Evolutionary conservation across 2,797 vertebrate genomes (phyloP).

Genomic region (Melanogrammus aeglefinus): DNA sequence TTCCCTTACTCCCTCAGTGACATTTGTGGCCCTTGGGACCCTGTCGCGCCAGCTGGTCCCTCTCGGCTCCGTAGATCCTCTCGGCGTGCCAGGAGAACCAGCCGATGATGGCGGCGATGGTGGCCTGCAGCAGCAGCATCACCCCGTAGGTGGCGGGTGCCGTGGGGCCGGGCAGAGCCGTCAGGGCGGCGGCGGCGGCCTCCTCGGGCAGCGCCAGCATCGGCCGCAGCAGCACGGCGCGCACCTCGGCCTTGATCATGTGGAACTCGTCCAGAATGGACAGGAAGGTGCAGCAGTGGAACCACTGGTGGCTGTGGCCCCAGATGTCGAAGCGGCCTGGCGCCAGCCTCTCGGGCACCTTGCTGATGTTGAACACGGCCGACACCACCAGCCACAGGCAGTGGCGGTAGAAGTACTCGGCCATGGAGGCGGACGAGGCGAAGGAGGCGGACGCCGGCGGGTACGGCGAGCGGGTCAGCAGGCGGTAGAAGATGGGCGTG

Average conservation of each 20-base stretch:
- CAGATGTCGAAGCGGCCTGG: constrained; percentile 78
- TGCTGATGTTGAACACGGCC: constrained; percentile 78
- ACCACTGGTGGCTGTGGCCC: constrained; percentile 83
- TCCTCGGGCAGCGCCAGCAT: constrained; percentile 47
- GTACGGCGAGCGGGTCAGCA: constrained; percentile 62
- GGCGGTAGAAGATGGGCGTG: constrained; percentile 75
- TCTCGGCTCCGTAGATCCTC: constrained; percentile 48
- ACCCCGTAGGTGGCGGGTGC: constrained; percentile 72
- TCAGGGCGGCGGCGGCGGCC: constrained; percentile 2
- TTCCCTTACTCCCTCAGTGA: constrained; percentile 23
- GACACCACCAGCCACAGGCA: constrained; percentile 78
- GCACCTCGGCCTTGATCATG: constrained; percentile 78
- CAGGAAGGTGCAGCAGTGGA: constrained; percentile 80
- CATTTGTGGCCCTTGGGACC: constrained; percentile 49
- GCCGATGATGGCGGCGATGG: constrained; percentile 72
- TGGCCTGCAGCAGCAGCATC: constrained; percentile 76
- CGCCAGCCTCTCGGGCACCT: constrained; percentile 74
- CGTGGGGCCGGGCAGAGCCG: constrained; percentile 60
- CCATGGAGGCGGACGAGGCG: constrained; percentile 46
- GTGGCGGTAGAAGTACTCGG: constrained; percentile 74
- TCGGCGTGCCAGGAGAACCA: constrained; percentile 72
- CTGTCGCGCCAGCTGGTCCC: constrained; percentile 40
- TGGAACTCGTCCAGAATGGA: constrained; percentile 80
- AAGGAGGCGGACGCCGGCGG: constrained; percentile 44
- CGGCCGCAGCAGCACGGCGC: constrained; percentile 64